Base-by-base conservation (phyloP, 1,140 invertebrate genomes). In the Megalonaias nervosa region DNA sequence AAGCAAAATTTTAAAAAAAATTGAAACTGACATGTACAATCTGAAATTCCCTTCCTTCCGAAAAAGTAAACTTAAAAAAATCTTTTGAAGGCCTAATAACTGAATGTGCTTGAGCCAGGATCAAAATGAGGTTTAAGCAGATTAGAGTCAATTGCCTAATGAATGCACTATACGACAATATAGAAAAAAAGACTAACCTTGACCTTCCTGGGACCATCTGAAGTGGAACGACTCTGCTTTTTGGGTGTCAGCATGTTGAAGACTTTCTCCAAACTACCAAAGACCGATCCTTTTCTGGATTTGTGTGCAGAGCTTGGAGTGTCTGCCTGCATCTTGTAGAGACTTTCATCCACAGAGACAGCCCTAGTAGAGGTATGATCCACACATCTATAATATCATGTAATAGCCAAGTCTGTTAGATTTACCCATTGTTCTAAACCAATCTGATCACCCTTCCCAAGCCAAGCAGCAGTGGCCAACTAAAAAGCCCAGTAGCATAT, bases 191-290 rank as follows among this genome's bases (percentile, higher is more conserved):
- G 16, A 74, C 77, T 75, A 70, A 90, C 90, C 85, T 89, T 90
- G 19, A 89, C 90, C 84, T 90, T 91, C 69, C 89, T 86, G 13
- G 90, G 89, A 14, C 87, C 88, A 58, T 89, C 89, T 58, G 75
- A 74, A 6, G 82, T 79, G n/a, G 82, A 82, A 17, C 91, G 90
- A 26, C 91, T 89, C 67, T 87, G 82, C 87, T 93, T 94, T 80
- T 92, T 91, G 0, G 95, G 95, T 16, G 95, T 96, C 2, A 96
- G 88, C 81, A 95, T 94, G 77, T 93, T 93, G 77, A 93, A 92
- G 59, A 96, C 93, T 77, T 93, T 92, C 88, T 95, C 95, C 61
- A 96, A 92, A 84, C 93, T 94, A 5, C 94, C 94, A 85, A 95
- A 92, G 71, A 95, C 92, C 0, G 89, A 84, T 0, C 82, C 86